These are phyloP conservation scores for Brachionus rubens DNA, from an alignment of 1,140 invertebrate species.

Conservation along the genomic window DNA sequence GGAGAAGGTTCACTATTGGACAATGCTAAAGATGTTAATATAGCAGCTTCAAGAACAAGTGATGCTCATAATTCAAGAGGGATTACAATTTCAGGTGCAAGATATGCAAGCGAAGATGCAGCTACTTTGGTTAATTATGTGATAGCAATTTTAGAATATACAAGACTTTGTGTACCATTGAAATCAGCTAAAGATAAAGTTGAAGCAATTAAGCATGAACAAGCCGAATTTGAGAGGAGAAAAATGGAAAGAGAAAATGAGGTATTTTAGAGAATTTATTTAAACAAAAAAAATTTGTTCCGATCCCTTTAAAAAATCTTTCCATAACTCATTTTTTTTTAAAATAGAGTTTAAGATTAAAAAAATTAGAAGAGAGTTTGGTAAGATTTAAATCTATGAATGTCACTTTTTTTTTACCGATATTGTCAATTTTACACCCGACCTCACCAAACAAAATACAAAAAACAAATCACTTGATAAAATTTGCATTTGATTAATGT, in stretches of 20 bases:
- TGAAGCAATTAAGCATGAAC: slow-evolving; percentile 56
- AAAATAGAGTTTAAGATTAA: slow-evolving; percentile 35
- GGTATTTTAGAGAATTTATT: neutral
- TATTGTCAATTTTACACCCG: too few relatives aligned
- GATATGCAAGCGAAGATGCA: slow-evolving; percentile 60
- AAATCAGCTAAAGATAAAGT: slow-evolving; percentile 53
- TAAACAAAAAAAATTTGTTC: too few relatives aligned
- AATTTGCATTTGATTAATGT: too few relatives aligned
- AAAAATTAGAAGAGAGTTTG: slow-evolving; percentile 47
- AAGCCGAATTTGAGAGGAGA: slow-evolving; percentile 57
- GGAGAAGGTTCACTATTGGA: slow-evolving; percentile 58
- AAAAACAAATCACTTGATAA: too few relatives aligned
- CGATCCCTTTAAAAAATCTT: too few relatives aligned
- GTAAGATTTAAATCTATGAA: neutral
- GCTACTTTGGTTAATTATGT: slow-evolving; percentile 59
- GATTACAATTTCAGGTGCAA: slow-evolving; percentile 57
- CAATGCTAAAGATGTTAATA: slow-evolving; percentile 51
- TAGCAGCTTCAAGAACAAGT: slow-evolving; percentile 15
- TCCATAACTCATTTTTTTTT: slow-evolving; percentile 14
- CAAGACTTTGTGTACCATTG: slow-evolving; percentile 55
- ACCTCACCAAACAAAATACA: too few relatives aligned
- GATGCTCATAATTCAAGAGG: slow-evolving; percentile 50
- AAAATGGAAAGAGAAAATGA: slow-evolving; percentile 33
- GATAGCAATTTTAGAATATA: slow-evolving; percentile 60
- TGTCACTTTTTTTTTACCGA: neutral